A percentile compares a stretch with the other conserved stretches of the same genome.
These are phyloP conservation scores for Globia sparganii DNA, from an alignment of 2,888 invertebrate genomes.

Conservation along the genomic window DNA sequence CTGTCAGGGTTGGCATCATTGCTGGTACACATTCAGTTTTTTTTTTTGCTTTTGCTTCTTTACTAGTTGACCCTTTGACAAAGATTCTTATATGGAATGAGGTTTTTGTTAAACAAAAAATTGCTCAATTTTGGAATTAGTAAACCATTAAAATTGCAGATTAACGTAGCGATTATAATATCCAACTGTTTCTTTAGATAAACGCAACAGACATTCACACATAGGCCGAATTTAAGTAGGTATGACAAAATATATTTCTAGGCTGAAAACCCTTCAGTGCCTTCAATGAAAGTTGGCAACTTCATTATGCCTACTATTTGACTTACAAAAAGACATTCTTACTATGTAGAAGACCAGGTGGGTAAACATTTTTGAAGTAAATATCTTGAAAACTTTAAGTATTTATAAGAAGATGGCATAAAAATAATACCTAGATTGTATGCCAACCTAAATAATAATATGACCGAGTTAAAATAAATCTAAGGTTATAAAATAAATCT, in stretches of 20 bases:
- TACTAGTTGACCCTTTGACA: not conserved
- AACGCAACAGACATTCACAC: not conserved
- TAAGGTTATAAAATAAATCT: slow-evolving; percentile 35
- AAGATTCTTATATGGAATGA: not conserved
- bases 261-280: slow-evolving; percentile 54
- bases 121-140: not conserved
- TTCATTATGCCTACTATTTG: slow-evolving; percentile 68
- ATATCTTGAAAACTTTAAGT: not conserved
- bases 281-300: slow-evolving; percentile 67
- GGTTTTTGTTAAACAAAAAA: not conserved
- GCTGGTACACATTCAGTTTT: not conserved
- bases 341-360: slow-evolving; percentile 22
- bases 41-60: not conserved
- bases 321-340: slow-evolving; percentile 47
- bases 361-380: slow-evolving; percentile 33
- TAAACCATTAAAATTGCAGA: not conserved
- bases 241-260: not conserved
- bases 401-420: not conserved
- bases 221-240: not conserved
- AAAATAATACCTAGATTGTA: not conserved
- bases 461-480: slow-evolving; percentile 6
- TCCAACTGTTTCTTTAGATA: not conserved
- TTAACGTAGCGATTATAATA: not conserved
- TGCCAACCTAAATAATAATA: not conserved
- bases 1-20: slow-evolving; percentile 35